phyloP scores from a whole-genome alignment of 2,113 vertebrate species.

The Psilopsiagon aymara region DNA sequence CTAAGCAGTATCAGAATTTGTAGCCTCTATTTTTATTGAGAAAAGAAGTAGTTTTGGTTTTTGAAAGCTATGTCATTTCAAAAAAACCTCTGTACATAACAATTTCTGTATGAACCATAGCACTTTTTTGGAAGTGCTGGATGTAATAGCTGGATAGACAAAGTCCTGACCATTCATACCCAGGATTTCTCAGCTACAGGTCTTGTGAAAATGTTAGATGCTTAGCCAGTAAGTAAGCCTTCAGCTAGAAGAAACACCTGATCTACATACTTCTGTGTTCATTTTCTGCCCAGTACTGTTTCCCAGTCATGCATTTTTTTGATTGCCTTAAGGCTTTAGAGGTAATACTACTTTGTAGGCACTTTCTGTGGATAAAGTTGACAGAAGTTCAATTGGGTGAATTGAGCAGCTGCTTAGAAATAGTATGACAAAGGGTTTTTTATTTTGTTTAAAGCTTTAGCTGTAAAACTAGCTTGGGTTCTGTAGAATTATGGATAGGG shows the following conservation, averaged over 20 bases:
- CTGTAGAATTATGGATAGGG: background rate
- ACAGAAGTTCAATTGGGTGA: background rate
- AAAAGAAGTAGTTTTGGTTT: background rate
- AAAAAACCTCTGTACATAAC: background rate
- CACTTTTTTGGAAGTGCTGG: background rate
- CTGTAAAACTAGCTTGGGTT: background rate
- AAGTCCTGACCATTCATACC: background rate
- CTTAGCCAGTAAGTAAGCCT: background rate
- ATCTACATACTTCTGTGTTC: background rate
- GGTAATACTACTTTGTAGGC: background rate
- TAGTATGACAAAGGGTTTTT: background rate
- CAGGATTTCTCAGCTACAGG: background rate
- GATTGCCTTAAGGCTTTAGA: background rate
- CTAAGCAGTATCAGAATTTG: background rate
- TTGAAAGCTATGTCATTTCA: background rate
- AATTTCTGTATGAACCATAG: background rate
- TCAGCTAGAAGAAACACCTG: background rate
- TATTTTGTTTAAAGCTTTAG: background rate
- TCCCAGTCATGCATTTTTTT: background rate
- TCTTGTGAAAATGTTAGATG: background rate
- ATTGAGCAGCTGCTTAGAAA: background rate
- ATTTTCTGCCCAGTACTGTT: background rate
- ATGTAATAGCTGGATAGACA: background rate
- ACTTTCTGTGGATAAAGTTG: background rate
- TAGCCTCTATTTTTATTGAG: background rate